Base-by-base conservation (phyloP, 1,140 invertebrate species). In the Chironomus striatipennis region DNA sequence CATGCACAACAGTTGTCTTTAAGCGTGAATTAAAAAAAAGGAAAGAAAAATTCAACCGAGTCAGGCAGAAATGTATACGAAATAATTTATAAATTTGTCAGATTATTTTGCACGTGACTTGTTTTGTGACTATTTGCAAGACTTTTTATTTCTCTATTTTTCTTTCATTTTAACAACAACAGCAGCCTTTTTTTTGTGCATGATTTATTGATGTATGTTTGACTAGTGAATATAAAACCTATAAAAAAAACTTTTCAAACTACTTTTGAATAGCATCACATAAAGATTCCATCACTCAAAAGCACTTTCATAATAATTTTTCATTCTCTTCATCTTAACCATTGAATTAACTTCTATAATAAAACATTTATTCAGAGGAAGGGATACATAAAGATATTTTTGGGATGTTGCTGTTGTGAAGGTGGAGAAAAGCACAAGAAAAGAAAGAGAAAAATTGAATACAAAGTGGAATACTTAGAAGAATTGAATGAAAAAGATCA, bases 61-160 rank as follows among this genome's bases (percentile, higher is more conserved):
- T 57, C 12, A n/a, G 47, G 12, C 12, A n/a, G 12, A 10, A 70
- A 20, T 70, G 65, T 70, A 70, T 70, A 70, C 9, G 17, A 70
- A 70, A 21, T 20, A 70, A 70, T 70, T 70, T 70, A 70, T 70
- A 17, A 70, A 70, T 70, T 70, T 70, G 65, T 70, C 65, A 70
- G 65, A 70, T 70, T 70, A 70, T 20, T 70, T 70, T 70, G 65
- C 17, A 70, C 65, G 65, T 70, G 65, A 70, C 65, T 70, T 70
- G 17, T 20, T n/a, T 70, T 70, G 18, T 17, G 9, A 18, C 20
- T 70, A 20, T 8, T 70, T 10, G 20, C 4, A 7, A 70, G 18
- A 18, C 9, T 18, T 10, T 18, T 18, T 70, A 20, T 70, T 15
- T 10, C 9, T n/a, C 9, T 10, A 18, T 70, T 18, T 21, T 20